Conservation (phyloP, 2,113 vertebrate genomes). For the Callipepla californica region DNA sequence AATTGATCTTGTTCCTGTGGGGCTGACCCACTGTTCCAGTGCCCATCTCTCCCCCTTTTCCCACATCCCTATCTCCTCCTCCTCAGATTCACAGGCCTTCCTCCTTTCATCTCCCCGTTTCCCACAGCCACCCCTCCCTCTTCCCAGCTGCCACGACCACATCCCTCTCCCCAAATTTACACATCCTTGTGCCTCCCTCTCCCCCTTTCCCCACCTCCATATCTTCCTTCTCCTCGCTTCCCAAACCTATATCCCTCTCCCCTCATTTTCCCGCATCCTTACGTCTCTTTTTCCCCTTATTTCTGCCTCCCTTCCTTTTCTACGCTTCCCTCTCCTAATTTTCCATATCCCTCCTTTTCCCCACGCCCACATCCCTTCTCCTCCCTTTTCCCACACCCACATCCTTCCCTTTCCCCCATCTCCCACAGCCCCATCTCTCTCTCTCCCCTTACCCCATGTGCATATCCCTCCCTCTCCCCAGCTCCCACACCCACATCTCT, state of each 20-base stretch:
- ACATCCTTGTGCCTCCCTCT: too few relatives aligned
- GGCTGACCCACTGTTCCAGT: not conserved
- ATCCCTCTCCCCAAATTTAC: too few relatives aligned
- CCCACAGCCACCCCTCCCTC: too few relatives aligned
- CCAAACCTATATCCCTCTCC: too few relatives aligned
- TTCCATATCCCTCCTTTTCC: not conserved
- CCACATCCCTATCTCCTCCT: not conserved
- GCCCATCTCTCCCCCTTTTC: not conserved
- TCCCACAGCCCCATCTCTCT: not conserved
- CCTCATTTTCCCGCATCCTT: too few relatives aligned
- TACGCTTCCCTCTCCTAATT: not conserved
- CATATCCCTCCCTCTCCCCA: not conserved
- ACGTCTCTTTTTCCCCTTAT: too few relatives aligned
- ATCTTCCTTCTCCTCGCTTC: too few relatives aligned
- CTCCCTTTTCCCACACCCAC: not conserved
- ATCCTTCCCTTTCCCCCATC: not conserved
- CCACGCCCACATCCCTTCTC: not conserved
- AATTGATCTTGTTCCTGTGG: not conserved
- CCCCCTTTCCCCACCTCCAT: too few relatives aligned
- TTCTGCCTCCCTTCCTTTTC: too few relatives aligned
- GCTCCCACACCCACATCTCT: not conserved
- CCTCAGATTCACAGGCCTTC: not conserved
- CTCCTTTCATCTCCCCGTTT: not conserved
- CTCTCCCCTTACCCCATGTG: not conserved
- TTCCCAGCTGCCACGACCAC: too few relatives aligned